Evolutionary conservation across 2,113 vertebrate species (phyloP).

Genomic region (Strigops habroptila): DNA sequence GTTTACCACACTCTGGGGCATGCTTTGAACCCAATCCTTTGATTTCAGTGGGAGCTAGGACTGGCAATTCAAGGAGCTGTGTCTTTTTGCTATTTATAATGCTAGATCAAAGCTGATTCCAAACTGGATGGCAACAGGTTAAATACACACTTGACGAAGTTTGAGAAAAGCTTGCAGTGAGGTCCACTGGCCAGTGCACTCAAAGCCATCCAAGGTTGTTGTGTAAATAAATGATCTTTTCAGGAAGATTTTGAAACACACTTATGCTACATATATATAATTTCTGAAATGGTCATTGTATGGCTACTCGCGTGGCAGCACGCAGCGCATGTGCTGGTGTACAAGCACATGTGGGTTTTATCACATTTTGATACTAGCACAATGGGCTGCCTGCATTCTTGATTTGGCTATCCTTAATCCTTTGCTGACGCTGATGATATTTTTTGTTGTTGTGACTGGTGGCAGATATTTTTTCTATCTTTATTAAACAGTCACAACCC

Average conservation of each 20-base stretch:
- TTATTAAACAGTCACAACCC: neutral
- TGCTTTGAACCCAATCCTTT: constrained; percentile 51
- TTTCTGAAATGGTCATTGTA: neutral
- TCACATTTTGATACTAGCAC: neutral
- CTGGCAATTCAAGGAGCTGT: constrained; percentile 11
- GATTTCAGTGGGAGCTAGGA: constrained; percentile 23
- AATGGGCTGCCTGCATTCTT: neutral
- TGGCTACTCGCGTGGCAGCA: neutral
- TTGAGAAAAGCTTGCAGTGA: neutral
- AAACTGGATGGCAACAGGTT: neutral
- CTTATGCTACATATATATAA: neutral
- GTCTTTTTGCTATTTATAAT: constrained; percentile 8
- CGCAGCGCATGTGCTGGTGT: neutral
- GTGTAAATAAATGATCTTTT: neutral
- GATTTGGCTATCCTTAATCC: constrained; percentile 16
- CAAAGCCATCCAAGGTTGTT: neutral
- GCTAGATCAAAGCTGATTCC: constrained; percentile 7
- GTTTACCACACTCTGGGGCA: constrained; percentile 30
- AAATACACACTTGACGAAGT: neutral
- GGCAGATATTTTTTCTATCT: constrained; percentile 1
- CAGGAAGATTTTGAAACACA: neutral
- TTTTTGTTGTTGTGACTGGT: constrained; percentile 27
- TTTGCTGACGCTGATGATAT: constrained; percentile 18
- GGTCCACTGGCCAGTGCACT: neutral
- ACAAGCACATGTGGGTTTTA: neutral